Evolutionary conservation across 2,888 invertebrate genomes (phyloP).

Genomic region (Synergus itoensis): DNA sequence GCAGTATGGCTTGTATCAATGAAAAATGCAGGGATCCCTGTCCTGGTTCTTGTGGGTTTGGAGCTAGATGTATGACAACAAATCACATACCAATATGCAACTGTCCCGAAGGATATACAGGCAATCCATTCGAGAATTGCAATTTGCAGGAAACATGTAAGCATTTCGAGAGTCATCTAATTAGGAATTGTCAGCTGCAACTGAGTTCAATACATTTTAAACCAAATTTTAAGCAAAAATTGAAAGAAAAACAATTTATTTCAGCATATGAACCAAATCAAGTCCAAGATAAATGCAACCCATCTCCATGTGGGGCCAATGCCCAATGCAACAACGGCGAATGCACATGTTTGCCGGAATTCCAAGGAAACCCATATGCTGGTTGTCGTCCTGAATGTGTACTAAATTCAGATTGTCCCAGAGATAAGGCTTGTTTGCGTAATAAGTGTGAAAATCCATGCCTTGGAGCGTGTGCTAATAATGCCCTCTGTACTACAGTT

Average conservation of each 20-base stretch:
- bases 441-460: conserved; percentile 89
- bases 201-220: background rate
- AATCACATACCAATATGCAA: conserved; percentile 80
- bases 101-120: conserved; percentile 80
- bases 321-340: conserved; percentile 81
- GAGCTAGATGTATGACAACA: conserved; percentile 77
- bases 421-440: conserved; percentile 86
- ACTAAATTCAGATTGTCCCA: conserved; percentile 86
- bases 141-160: conserved; percentile 47
- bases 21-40: conserved; percentile 80
- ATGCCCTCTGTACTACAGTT: conserved; percentile 85
- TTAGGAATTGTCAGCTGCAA: background rate
- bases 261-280: conserved; percentile 71
- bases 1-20: conserved; percentile 78
- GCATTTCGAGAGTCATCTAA: background rate
- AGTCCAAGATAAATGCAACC: conserved; percentile 83
- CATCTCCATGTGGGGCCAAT: conserved; percentile 87
- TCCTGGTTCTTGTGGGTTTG: conserved; percentile 78
- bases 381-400: conserved; percentile 83
- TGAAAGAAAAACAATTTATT: conserved; percentile 7
- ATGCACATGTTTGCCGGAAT: conserved; percentile 83
- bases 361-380: conserved; percentile 81
- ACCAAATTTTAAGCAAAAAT: background rate
- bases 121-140: conserved; percentile 81
- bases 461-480: conserved; percentile 83